Conservation (phyloP, 2,888 invertebrate species). For the Marronus borbonicus region DNA sequence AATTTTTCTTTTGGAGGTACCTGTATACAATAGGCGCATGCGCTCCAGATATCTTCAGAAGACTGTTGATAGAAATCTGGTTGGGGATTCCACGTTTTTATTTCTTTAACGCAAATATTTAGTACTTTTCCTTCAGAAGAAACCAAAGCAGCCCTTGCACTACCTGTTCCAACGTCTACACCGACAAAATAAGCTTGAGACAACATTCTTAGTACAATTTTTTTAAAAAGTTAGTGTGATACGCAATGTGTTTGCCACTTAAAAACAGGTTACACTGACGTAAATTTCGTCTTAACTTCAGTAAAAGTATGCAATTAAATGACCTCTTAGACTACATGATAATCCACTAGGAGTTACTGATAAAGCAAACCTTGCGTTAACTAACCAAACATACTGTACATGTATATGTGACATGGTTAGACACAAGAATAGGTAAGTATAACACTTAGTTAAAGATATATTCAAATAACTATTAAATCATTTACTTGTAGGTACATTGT, state of each 20-base stretch:
- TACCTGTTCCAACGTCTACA: constrained; percentile 95
- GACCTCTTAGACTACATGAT: constrained; percentile 5
- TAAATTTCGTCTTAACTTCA: not conserved
- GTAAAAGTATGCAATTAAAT: constrained; percentile 25
- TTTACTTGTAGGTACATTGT: constrained; percentile 77
- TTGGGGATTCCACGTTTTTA: constrained; percentile 85
- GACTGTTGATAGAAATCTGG: constrained; percentile 91
- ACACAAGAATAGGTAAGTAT: constrained; percentile 62
- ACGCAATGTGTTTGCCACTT: not conserved
- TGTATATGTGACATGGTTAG: too few relatives aligned
- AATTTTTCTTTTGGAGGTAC: constrained; percentile 69
- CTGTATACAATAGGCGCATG: constrained; percentile 82
- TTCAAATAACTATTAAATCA: constrained; percentile 10
- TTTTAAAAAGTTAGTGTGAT: not conserved
- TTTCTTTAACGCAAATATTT: constrained; percentile 76
- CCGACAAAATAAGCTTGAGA: constrained; percentile 78
- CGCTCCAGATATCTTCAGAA: constrained; percentile 89
- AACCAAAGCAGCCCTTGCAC: constrained; percentile 90
- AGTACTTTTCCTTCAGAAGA: constrained; percentile 78
- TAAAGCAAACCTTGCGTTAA: not conserved
- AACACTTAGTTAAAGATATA: constrained; percentile 25
- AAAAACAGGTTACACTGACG: not conserved
- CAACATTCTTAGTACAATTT: not conserved
- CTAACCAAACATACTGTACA: not conserved
- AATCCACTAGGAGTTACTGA: not conserved